Evolutionary conservation across 2,113 vertebrate species (phyloP), one percentile per base, ranked within the genome.

Genomic region (Seriola dumerili): DNA sequence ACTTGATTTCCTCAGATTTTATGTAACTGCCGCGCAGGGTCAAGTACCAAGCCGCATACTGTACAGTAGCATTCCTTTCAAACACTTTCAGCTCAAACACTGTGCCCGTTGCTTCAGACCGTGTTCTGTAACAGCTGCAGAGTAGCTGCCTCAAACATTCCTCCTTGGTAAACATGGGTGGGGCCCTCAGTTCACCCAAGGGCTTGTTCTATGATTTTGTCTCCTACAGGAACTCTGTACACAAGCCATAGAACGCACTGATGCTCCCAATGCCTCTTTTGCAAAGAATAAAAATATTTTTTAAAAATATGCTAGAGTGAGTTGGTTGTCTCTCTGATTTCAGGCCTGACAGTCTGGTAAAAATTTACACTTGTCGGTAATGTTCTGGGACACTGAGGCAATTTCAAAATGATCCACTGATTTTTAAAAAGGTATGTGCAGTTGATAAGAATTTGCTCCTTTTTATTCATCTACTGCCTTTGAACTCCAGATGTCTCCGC

Each of bases 121-220:
- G 68, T 85, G 81, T 89, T 91, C 82, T 90, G 89, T 81, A 90
- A 84, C 90, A 89, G 91, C 90, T 92, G 92, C 85, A 21, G 85
- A 88, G 90, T 86, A 85, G 88, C 90, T 80, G 90, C 89, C 86
- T 91, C 81, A 90, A 94, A 94, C 94, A 93, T 94, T 95, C 93
- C 94, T 94, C 83, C 89, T 92, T 42, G 79, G 87, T 91, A 93
- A 92, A 93, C 89, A 92, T 91, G 93, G 94, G 93, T 92, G 93
- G 87, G 87, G 92, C 90, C 85, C 86, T 88, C 83, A 42, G 84
- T 82, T 90, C 85, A 89, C 85, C 72, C 87, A 84, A 91, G 94
- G 91, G 90, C 89, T 84, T 85, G 87, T 91, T 93, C 88, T 89
- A 70, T 91, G 88, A 85, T 85, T 91, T 83, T 71, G 76, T 91